These are phyloP conservation scores for Aleadryas rufinucha DNA, from an alignment of 2,113 vertebrate genomes.

Conservation along the genomic window DNA sequence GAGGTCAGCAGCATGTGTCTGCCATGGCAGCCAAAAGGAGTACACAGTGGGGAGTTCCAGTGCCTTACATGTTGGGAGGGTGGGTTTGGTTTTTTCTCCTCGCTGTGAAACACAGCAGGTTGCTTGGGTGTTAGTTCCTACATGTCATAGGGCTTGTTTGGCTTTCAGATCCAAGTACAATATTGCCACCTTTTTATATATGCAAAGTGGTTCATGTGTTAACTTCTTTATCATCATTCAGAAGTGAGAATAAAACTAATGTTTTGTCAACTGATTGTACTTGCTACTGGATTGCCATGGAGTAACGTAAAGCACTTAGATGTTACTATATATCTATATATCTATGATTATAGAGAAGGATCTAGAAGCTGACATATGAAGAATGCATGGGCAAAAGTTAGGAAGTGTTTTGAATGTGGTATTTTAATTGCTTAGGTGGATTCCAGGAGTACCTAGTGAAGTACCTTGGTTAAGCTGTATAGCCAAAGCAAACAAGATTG, in stretches of 20 bases:
- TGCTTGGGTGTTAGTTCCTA: neutral
- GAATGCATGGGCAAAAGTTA: neutral
- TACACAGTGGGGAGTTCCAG: accelerated
- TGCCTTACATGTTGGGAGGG: neutral
- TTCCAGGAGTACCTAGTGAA: neutral
- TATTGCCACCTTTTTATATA: neutral
- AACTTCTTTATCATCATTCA: neutral
- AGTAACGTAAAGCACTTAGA: neutral
- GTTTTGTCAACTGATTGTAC: neutral
- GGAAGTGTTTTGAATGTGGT: neutral
- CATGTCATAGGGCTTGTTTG: neutral
- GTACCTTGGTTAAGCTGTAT: neutral
- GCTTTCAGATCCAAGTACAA: neutral
- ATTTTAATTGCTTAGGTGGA: neutral
- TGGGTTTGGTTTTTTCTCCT: neutral
- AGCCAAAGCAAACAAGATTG: neutral
- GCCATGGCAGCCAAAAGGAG: neutral
- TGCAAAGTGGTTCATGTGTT: neutral
- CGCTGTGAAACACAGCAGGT: neutral
- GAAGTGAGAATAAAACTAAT: neutral
- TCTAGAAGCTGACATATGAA: neutral
- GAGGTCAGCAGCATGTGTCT: neutral
- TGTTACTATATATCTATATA: neutral
- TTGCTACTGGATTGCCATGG: neutral
- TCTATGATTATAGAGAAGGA: neutral